Conservation (phyloP, 2,797 vertebrate species). For the Spondyliosoma cantharus region DNA sequence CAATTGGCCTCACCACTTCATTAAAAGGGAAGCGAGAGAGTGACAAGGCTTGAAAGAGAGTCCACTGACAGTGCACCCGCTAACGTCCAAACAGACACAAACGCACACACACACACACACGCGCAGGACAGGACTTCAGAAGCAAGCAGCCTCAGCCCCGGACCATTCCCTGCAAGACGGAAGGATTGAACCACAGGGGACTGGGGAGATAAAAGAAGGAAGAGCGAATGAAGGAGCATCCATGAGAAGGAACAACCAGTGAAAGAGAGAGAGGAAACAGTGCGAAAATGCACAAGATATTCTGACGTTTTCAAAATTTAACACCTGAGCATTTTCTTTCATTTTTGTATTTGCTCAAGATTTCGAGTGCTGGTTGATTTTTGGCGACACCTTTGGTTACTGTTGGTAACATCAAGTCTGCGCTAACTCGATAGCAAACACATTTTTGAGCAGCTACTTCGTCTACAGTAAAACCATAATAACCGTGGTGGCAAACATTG, state of each 20-base stretch:
- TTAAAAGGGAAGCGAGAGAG: slow-evolving; percentile 19
- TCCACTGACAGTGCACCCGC: not conserved
- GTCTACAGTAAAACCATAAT: not conserved
- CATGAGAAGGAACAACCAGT: not conserved
- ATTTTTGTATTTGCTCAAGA: not conserved
- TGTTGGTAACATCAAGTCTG: not conserved
- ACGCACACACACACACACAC: slow-evolving; percentile 21
- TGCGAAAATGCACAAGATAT: not conserved
- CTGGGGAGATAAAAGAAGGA: slow-evolving; percentile 20
- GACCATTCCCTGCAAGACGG: slow-evolving; percentile 35
- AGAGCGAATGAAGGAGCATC: slow-evolving; percentile 11
- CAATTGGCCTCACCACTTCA: not conserved
- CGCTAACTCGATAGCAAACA: not conserved
- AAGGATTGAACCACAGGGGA: slow-evolving; percentile 14
- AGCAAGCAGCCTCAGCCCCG: slow-evolving; percentile 28
- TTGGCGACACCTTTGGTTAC: not conserved
- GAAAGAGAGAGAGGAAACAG: not conserved
- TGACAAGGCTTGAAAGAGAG: slow-evolving; percentile 38
- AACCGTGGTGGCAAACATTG: not conserved
- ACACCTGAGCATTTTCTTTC: not conserved
- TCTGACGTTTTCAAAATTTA: not conserved
- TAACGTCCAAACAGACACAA: slow-evolving; percentile 4
- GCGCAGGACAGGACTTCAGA: slow-evolving; percentile 39
- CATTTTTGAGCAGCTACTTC: not conserved
- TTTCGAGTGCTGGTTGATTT: slow-evolving; percentile 1